Percentiles rank a stretch among this genome's conserved stretches.
These are phyloP conservation scores for Eilema depressum DNA, from an alignment of 2,888 invertebrate species.

Conservation along the genomic window DNA sequence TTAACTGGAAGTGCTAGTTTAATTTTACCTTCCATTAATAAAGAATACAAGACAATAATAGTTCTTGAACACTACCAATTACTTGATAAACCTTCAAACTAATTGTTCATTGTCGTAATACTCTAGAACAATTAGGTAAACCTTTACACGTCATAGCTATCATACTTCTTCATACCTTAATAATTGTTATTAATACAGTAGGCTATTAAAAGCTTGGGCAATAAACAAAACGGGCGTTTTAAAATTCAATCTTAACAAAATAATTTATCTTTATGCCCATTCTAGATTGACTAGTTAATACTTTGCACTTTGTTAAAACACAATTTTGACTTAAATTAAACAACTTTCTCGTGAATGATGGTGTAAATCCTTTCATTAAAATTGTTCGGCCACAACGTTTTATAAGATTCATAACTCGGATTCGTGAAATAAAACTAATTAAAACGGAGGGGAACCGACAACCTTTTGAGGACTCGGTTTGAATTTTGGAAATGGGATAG, in stretches of 20 bases:
- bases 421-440: conserved; percentile 80
- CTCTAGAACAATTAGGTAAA: neutral
- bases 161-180: neutral
- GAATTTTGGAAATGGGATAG: conserved; percentile 33
- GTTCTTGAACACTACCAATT: neutral
- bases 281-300: conserved; percentile 51
- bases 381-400: conserved; percentile 78
- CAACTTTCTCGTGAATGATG: conserved; percentile 68
- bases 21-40: too few relatives aligned
- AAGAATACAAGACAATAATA: too few relatives aligned
- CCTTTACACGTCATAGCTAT: neutral
- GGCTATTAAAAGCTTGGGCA: neutral
- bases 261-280: conserved; percentile 28
- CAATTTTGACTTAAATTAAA: conserved; percentile 69
- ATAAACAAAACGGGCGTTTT: neutral
- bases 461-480: conserved; percentile 38
- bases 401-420: conserved; percentile 74
- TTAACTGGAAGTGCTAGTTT: too few relatives aligned
- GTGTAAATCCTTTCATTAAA: conserved; percentile 78
- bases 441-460: conserved; percentile 60
- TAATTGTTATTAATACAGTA: neutral
- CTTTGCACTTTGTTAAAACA: conserved; percentile 57
- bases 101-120: neutral
- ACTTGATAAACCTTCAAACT: neutral
- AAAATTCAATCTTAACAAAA: conserved; percentile 23